Evolutionary conservation across 2,888 invertebrate genomes (phyloP).

Genomic region (Vanessa cardui): DNA sequence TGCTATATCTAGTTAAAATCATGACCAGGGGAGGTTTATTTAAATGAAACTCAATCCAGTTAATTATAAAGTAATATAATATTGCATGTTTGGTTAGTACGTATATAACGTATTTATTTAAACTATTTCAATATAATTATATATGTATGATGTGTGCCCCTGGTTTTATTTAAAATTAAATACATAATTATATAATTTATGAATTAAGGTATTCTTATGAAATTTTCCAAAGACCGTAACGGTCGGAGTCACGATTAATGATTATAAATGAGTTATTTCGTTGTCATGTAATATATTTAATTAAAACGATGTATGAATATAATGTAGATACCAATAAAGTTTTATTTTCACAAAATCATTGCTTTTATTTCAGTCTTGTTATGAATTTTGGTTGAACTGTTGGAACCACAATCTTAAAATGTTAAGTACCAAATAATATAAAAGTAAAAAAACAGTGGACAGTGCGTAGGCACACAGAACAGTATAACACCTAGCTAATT

Average conservation of each 20-base stretch:
- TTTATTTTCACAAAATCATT: slow-evolving; percentile 58
- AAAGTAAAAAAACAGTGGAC: too few relatives aligned
- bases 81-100: neutral
- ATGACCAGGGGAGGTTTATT: slow-evolving; percentile 15
- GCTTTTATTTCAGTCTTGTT: neutral
- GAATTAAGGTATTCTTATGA: slow-evolving; percentile 47
- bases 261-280: slow-evolving; percentile 61
- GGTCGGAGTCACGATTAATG: slow-evolving; percentile 79
- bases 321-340: slow-evolving; percentile 79
- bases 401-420: too few relatives aligned
- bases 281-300: slow-evolving; percentile 75
- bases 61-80: neutral
- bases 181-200: slow-evolving; percentile 12
- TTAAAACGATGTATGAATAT: slow-evolving; percentile 65
- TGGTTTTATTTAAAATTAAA: slow-evolving; percentile 18
- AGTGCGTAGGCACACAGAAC: too few relatives aligned
- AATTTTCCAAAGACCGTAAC: slow-evolving; percentile 65
- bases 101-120: neutral
- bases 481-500: too few relatives aligned
- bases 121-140: neutral
- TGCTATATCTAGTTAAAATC: slow-evolving; percentile 43
- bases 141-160: slow-evolving; percentile 1
- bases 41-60: neutral
- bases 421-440: too few relatives aligned
- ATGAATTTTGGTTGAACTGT: too few relatives aligned